Evolutionary conservation across 2,888 invertebrate genomes (phyloP).

Genomic region (Plagodis pulveraria): DNA sequence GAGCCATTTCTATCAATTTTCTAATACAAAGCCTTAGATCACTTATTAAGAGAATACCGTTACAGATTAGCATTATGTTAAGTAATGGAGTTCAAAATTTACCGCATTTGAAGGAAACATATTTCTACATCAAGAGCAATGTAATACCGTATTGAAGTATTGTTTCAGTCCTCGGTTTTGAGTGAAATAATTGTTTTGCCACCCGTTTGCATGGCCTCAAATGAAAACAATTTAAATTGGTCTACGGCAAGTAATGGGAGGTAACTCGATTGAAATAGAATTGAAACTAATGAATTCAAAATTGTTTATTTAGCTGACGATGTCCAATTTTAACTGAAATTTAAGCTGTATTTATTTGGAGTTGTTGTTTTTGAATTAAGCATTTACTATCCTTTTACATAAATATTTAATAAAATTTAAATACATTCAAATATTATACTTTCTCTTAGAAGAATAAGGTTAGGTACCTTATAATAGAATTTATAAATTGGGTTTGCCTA

Average conservation of each 20-base stretch:
- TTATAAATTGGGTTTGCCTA: too few relatives aligned
- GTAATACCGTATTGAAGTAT: not conserved
- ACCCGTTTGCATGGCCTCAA: not conserved
- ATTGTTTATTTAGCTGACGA: slow-evolving; percentile 13
- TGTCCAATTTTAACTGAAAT: slow-evolving; percentile 5
- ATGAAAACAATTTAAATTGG: slow-evolving; percentile 20
- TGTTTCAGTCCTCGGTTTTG: not conserved
- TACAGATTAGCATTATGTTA: too few relatives aligned
- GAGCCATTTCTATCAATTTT: too few relatives aligned
- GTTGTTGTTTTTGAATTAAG: slow-evolving; percentile 4
- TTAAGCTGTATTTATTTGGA: slow-evolving; percentile 1
- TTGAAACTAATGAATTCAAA: slow-evolving; percentile 18
- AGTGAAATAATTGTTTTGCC: slow-evolving; percentile 1
- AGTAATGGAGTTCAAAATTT: too few relatives aligned
- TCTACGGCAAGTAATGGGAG: slow-evolving; percentile 15
- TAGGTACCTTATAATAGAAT: too few relatives aligned
- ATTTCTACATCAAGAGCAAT: not conserved
- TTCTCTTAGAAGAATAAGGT: too few relatives aligned
- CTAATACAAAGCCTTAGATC: too few relatives aligned
- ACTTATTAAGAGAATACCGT: too few relatives aligned
- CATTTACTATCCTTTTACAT: not conserved
- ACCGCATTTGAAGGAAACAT: not conserved
- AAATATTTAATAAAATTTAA: too few relatives aligned
- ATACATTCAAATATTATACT: too few relatives aligned
- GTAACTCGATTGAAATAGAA: slow-evolving; percentile 13